Conservation (phyloP, 2,797 vertebrate genomes). For the Poecilia gillii region DNA sequence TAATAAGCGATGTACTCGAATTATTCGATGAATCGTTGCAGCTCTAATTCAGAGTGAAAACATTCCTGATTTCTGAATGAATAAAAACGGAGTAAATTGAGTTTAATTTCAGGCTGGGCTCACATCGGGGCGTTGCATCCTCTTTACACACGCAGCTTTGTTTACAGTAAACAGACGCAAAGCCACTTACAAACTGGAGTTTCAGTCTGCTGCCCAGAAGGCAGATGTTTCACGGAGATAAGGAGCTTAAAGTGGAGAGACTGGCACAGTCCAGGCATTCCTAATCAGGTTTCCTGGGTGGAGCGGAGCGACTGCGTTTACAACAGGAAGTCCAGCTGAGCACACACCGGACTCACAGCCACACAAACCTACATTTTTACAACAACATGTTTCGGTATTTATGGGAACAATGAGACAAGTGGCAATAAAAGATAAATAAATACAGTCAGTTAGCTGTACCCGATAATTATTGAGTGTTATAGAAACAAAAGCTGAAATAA, state of each 20-base stretch:
- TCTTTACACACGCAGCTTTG: slow-evolving; percentile 26
- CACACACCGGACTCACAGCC: slow-evolving; percentile 21
- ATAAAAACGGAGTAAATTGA: not conserved
- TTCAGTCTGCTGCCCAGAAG: slow-evolving; percentile 23
- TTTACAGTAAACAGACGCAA: slow-evolving; percentile 53
- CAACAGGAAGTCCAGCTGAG: slow-evolving; percentile 24
- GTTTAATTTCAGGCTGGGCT: not conserved
- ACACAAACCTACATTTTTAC: not conserved
- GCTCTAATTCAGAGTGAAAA: too few species aligned
- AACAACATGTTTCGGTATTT: not conserved
- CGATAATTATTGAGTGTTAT: too few species aligned
- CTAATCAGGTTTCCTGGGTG: slow-evolving; percentile 62
- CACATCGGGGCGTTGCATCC: not conserved
- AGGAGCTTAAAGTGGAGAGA: slow-evolving; percentile 7
- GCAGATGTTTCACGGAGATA: slow-evolving; percentile 33
- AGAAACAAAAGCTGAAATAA: too few species aligned
- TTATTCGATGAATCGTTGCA: too few species aligned
- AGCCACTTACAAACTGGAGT: slow-evolving; percentile 15
- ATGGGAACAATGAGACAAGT: not conserved
- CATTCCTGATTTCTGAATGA: not conserved
- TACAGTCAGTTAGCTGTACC: too few species aligned
- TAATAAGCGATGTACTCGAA: too few species aligned
- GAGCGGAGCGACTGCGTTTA: slow-evolving; percentile 49
- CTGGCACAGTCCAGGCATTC: slow-evolving; percentile 49
- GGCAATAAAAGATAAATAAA: not conserved